A percentile compares a stretch with the other conserved stretches of the same genome.
phyloP scores from a whole-genome alignment of 2,888 invertebrate genomes.

The Empis stercorea region DNA sequence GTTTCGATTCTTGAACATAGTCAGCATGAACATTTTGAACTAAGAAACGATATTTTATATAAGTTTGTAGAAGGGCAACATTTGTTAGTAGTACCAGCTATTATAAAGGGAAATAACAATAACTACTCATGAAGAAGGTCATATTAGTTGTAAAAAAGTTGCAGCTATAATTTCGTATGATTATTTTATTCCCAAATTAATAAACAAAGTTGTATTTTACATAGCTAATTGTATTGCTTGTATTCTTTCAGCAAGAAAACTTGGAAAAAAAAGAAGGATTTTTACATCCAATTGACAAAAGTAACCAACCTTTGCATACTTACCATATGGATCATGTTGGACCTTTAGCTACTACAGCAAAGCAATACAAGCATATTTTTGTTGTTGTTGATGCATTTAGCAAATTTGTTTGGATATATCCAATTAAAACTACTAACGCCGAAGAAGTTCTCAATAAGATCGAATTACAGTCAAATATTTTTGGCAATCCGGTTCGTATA shows the following conservation, averaged over 20 bases:
- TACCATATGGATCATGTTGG: conserved; percentile 26
- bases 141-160: conserved; percentile 8
- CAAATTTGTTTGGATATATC: conserved; percentile 9
- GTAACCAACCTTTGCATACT: conserved; percentile 20
- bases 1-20: conserved; percentile 2
- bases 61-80: conserved; percentile 8
- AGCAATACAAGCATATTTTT: conserved; percentile 10
- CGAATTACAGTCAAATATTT: not conserved
- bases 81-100: conserved; percentile 7
- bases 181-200: conserved; percentile 6
- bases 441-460: conserved; percentile 7
- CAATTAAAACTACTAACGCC: conserved; percentile 8
- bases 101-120: conserved; percentile 9
- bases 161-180: too few species aligned
- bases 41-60: conserved; percentile 4
- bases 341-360: conserved; percentile 16
- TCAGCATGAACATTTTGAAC: too few species aligned
- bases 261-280: conserved; percentile 25
- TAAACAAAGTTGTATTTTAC: conserved; percentile 6
- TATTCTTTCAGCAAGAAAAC: conserved; percentile 13
- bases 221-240: conserved; percentile 11
- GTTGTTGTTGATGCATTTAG: conserved; percentile 8
- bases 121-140: conserved; percentile 8
- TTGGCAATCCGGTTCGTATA: conserved; percentile 9
- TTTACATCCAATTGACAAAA: conserved; percentile 22